Conservation (phyloP, 2,797 vertebrate species). For the Melanotaenia nigrans region DNA sequence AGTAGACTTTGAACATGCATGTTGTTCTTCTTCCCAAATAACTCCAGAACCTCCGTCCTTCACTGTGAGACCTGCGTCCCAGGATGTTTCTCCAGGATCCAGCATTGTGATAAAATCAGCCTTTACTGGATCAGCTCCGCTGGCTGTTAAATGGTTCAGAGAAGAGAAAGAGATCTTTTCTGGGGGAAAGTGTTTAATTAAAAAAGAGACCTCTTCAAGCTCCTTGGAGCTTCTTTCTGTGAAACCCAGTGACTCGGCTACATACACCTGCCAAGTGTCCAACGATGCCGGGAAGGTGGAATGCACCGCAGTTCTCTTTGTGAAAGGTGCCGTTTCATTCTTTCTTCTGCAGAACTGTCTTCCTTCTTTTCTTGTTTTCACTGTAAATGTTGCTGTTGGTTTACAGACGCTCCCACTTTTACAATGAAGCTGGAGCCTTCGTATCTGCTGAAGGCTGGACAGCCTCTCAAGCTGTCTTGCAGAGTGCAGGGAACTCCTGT, state of each 20-base stretch:
- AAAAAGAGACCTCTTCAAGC: slow-evolving; percentile 91
- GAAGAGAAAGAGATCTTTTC: slow-evolving; percentile 90
- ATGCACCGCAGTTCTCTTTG: slow-evolving; percentile 89
- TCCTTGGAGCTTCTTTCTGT: slow-evolving; percentile 91
- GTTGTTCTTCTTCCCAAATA: slow-evolving; percentile 51
- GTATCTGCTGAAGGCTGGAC: slow-evolving; percentile 85
- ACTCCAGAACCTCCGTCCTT: slow-evolving; percentile 91
- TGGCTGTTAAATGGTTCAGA: slow-evolving; percentile 93
- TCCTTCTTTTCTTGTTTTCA: slow-evolving; percentile 49
- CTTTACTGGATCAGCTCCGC: slow-evolving; percentile 90
- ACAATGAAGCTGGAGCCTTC: slow-evolving; percentile 88
- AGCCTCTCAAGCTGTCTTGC: slow-evolving; percentile 86
- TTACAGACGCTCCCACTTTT: slow-evolving; percentile 88
- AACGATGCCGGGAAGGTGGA: slow-evolving; percentile 92
- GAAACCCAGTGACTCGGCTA: slow-evolving; percentile 90
- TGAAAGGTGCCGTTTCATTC: slow-evolving; percentile 91
- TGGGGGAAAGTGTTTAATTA: slow-evolving; percentile 90
- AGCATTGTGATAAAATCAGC: slow-evolving; percentile 86
- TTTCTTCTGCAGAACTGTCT: slow-evolving; percentile 28
- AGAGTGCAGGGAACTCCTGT: slow-evolving; percentile 91
- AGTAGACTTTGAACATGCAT: slow-evolving; percentile 36
- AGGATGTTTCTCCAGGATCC: slow-evolving; percentile 86
- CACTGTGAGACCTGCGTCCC: slow-evolving; percentile 84
- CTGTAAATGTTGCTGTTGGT: slow-evolving; percentile 62
- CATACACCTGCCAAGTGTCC: slow-evolving; percentile 92